Evolutionary conservation across 1,140 invertebrate genomes (phyloP), one percentile per base, ranked within the genome.

Genomic region (Zaprionus davidi): DNA sequence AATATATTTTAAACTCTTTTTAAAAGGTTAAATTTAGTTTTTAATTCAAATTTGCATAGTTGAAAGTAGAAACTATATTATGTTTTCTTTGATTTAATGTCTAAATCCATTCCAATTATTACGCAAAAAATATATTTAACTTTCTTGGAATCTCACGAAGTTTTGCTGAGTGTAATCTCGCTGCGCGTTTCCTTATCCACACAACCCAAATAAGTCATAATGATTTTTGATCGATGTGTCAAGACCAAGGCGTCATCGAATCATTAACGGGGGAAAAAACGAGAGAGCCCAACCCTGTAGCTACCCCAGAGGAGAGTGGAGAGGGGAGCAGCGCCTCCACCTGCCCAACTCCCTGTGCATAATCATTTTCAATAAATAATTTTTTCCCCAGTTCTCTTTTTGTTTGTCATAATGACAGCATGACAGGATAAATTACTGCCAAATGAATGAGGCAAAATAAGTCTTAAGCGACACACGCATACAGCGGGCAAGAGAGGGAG

Each of bases 401-500:
- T 76, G 74, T 90, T 77, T 91, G 79, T 78, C 91, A 92, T 88
- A 92, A 91, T 92, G 87, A 92, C 91, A 92, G 91, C 73, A 88
- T 92, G 91, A 92, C 91, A 92, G 91, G 87, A 92, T 92, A 92
- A 92, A 92, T 92, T 92, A 92, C 87, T 90, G 85, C 65, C 75
- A 92, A 90, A 92, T 90, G 85, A 90, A 90, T 90, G 85, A 80
- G 81, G 81, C 81, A 82, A 90, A 90, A 90, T 90, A 90, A 86
- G 85, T 90, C 85, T 90, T 90, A 77, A 85, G 85, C 81, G 76
- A 79, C 78, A 82, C 68, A 85, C 66, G 57, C 38, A n/a, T 62
- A 77, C 38, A 31, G 13, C 49, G 15, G 38, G 22, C 71, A 24
- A 20, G 46, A 44, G 38, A 20, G 11, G 36, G n/a, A 5, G 70